These are phyloP conservation scores for Acronicta alni DNA, from an alignment of 2,888 invertebrate species.

Conservation along the genomic window DNA sequence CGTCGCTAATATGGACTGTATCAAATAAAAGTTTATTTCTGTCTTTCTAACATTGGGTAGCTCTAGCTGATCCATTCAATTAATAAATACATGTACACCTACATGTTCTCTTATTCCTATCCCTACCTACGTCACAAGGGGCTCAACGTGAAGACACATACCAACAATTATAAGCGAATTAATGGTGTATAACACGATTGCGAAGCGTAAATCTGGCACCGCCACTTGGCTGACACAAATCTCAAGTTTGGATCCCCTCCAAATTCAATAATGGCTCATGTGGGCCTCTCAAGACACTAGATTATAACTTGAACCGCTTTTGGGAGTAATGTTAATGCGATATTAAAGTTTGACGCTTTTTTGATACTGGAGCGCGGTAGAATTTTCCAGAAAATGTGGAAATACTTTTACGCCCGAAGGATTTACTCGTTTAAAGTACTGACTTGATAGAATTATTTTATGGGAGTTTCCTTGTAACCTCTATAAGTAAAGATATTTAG, in stretches of 20 bases:
- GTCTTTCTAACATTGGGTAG: no score
- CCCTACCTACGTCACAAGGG: neutral
- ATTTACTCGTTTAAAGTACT: neutral
- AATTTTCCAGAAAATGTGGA: slow-evolving; percentile 16
- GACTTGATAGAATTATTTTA: neutral
- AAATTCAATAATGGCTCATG: slow-evolving; percentile 80
- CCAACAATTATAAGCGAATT: slow-evolving; percentile 60
- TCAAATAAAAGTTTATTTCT: no score
- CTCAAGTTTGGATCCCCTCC: slow-evolving; percentile 74
- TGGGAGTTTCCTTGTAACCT: neutral
- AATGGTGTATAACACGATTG: slow-evolving; percentile 62
- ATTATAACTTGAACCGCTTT: slow-evolving; percentile 62
- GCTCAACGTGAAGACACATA: slow-evolving; percentile 20
- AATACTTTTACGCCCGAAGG: neutral
- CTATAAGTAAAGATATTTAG: no score
- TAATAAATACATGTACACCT: neutral
- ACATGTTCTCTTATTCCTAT: neutral
- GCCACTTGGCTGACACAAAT: slow-evolving; percentile 80
- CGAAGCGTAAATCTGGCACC: slow-evolving; percentile 76
- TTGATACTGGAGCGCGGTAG: slow-evolving; percentile 12
- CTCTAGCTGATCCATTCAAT: no score
- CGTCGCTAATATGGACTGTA: no score
- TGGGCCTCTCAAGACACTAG: slow-evolving; percentile 71
- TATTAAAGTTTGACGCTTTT: slow-evolving; percentile 49
- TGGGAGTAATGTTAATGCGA: slow-evolving; percentile 41